Evolutionary conservation across 2,113 vertebrate genomes (phyloP).

Genomic region (Atractosteus spatula): DNA sequence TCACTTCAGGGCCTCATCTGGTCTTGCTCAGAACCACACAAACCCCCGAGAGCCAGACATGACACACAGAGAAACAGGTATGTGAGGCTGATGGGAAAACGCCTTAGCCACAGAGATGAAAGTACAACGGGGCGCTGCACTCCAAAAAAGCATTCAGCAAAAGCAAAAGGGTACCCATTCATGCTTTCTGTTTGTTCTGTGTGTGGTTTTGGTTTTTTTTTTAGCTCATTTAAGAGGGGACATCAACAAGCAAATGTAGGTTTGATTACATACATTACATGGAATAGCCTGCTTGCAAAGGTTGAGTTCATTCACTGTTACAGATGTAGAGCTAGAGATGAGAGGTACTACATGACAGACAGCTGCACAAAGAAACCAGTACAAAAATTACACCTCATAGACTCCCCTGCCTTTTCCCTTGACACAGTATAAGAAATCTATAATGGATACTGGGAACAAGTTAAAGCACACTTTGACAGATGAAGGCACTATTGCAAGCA

Average conservation of each 20-base stretch:
- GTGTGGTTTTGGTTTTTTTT: not conserved
- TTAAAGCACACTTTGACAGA: conserved; percentile 32
- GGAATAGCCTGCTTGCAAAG: conserved; percentile 30
- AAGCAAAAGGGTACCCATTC: not conserved
- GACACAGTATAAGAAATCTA: not conserved
- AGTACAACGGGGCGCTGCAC: not conserved
- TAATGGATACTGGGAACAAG: not conserved
- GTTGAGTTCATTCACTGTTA: conserved; percentile 21
- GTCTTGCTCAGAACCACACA: not conserved
- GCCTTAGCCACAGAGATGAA: too few species aligned
- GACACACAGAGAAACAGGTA: too few species aligned
- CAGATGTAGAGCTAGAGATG: not conserved
- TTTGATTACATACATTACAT: conserved; percentile 2
- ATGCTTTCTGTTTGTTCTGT: too few species aligned
- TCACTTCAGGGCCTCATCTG: not conserved
- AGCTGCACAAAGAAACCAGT: not conserved
- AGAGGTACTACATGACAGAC: not conserved
- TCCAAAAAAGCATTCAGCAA: conserved; percentile 15
- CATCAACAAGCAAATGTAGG: too few species aligned
- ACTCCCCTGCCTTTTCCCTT: not conserved
- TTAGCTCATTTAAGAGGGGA: not conserved
- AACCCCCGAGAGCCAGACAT: not conserved
- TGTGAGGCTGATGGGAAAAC: too few species aligned
- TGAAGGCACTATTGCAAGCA: conserved; percentile 78
- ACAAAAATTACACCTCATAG: not conserved